Conservation (phyloP, 2,113 vertebrate genomes). For the Podarcis muralis region DNA sequence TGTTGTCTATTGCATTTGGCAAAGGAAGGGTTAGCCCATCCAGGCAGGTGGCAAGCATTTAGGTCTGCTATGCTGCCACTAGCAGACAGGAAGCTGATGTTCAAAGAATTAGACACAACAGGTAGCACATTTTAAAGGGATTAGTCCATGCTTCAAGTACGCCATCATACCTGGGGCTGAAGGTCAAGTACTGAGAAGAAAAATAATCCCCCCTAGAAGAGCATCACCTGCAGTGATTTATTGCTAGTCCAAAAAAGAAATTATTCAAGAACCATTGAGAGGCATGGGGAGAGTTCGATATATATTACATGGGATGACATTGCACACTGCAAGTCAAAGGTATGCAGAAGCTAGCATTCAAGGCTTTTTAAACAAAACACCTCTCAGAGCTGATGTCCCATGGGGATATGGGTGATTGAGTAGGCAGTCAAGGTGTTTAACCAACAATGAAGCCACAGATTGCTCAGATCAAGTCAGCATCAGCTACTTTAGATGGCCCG, state of each 20-base stretch:
- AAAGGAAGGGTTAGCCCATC: slow-evolving; percentile 23
- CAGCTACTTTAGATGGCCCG: background rate
- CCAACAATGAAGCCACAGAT: background rate
- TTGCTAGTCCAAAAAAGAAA: slow-evolving; percentile 40
- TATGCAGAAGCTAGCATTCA: background rate
- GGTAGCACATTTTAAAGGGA: slow-evolving; percentile 46
- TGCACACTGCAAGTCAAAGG: slow-evolving; percentile 1
- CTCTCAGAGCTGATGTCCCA: background rate
- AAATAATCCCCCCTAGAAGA: slow-evolving; percentile 51
- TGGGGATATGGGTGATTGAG: too few relatives aligned
- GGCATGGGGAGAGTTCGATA: background rate
- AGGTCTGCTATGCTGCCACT: slow-evolving; percentile 23
- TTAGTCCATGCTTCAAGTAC: slow-evolving; percentile 45
- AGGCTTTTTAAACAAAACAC: background rate
- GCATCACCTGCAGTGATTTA: slow-evolving; percentile 12
- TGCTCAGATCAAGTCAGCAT: background rate
- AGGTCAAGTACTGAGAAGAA: slow-evolving; percentile 47
- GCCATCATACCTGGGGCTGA: slow-evolving; percentile 39
- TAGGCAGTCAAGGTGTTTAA: background rate
- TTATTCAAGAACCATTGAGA: background rate
- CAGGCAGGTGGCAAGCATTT: background rate
- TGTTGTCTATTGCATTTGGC: background rate
- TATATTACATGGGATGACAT: background rate
- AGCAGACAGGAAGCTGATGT: slow-evolving; percentile 11
- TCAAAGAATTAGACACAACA: slow-evolving; percentile 45